Conservation (phyloP, 2,113 vertebrate species). For the Brienomyrus brachyistius region DNA sequence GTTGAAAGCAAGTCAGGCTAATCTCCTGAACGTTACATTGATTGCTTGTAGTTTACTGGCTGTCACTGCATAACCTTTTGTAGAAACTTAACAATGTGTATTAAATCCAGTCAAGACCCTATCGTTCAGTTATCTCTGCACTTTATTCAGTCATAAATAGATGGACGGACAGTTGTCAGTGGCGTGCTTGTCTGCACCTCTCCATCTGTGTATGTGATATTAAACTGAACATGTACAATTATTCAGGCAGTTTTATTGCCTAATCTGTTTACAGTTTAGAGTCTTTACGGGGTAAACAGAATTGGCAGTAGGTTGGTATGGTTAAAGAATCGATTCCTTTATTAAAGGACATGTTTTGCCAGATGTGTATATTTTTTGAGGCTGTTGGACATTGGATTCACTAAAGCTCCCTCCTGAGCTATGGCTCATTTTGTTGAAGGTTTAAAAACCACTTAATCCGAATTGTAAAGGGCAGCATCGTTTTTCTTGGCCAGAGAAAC, state of each 20-base stretch:
- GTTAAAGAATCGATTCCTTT: not conserved
- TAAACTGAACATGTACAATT: not conserved
- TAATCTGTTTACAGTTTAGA: not conserved
- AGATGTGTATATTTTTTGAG: not conserved
- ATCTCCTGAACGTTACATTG: not conserved
- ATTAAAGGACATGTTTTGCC: not conserved
- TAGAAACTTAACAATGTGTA: not conserved
- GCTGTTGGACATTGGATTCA: not conserved
- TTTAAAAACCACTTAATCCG: not conserved
- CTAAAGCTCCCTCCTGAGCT: not conserved
- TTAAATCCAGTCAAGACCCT: not conserved
- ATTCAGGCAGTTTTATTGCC: not conserved
- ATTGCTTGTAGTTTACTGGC: not conserved
- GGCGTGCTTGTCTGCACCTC: no score
- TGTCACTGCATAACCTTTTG: not conserved
- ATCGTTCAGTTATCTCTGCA: not conserved
- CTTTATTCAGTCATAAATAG: not conserved
- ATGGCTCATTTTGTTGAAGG: no score
- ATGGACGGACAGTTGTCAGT: not conserved
- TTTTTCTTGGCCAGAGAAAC: not conserved
- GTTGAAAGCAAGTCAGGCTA: not conserved
- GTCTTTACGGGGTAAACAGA: not conserved
- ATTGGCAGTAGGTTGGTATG: not conserved
- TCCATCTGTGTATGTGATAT: not conserved
- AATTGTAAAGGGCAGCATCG: not conserved